These are phyloP conservation scores for Tringa solitaria DNA, from an alignment of 2,113 vertebrate species.

Conservation along the genomic window DNA sequence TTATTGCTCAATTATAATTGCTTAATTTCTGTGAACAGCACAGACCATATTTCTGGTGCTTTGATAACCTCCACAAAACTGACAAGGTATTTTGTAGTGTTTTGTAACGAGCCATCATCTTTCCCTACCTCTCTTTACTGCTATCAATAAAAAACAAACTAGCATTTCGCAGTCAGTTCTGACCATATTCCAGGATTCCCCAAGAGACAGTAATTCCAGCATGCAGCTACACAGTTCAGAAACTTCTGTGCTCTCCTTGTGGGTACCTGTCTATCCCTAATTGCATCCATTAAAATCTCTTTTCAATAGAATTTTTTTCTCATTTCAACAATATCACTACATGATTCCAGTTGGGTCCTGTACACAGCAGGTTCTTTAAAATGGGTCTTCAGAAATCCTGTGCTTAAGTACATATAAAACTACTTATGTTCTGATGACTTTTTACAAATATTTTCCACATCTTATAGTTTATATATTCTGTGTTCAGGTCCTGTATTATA, in stretches of 20 bases:
- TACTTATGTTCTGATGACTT: neutral
- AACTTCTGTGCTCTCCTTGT: neutral
- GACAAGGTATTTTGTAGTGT: neutral
- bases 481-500: neutral
- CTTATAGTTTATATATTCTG: neutral
- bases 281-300: neutral
- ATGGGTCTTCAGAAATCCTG: neutral
- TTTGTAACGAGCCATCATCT: neutral
- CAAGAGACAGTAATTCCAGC: neutral
- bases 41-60: neutral
- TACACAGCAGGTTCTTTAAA: neutral
- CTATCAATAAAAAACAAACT: neutral
- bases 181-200: neutral
- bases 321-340: neutral
- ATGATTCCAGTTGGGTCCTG: neutral
- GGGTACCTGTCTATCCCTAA: neutral
- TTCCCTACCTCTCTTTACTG: neutral
- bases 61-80: neutral
- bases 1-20: neutral
- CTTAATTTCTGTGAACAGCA: neutral
- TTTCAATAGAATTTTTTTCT: neutral
- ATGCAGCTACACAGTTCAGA: neutral
- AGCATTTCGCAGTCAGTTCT: neutral
- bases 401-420: neutral
- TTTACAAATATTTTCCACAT: neutral